Evolutionary conservation across 2,888 invertebrate species (phyloP), one percentile per base, ranked within the genome.

Genomic region (Drosophila colorata): DNA sequence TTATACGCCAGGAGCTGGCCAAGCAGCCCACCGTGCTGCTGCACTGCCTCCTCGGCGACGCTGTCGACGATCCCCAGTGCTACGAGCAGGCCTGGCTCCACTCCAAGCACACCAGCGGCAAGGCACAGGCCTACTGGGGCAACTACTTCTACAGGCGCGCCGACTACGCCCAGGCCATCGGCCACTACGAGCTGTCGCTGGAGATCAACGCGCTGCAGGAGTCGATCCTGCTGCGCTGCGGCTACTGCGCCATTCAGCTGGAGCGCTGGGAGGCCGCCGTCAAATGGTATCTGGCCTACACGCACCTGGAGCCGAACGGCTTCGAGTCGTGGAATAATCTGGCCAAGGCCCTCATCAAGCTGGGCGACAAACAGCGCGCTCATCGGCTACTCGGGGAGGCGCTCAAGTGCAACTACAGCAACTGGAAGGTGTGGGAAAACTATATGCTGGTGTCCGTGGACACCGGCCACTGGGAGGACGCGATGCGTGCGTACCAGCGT

Each of bases 241-340:
- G 97, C 0, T 98, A 95, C 92, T 96, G 98, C 2, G 96, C 97
- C 2, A 93, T 98, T 59, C 93, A 94, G 88, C 93, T 94, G 0
- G 96, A 97, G 90, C 94, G 96, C 68, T 98, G 97, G 97, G 95
- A 96, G 81, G 89, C 95, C 11, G 96, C 98, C 0, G 97, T 96
- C 0, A 95, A 94, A 28, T 97, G 97, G 0, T 99, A 98, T 91
- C 94, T 97, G 46, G 94, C 95, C 51, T 98, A 97, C 90, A 97
- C 98, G 14, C 95, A 95, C 76, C 93, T 99, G n/a, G 98, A 98
- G 83, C 96, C 95, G 0, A 93, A 96, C 92, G 96, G 96, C 57
- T 99, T 97, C 91, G 98, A 99, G 92, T 98, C 98, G 0, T 99
- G 99, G 99, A 99, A 98, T 92, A 99, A 99, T 92, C 93, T 99